Evolutionary conservation across 2,888 invertebrate species (phyloP).

Genomic region (Nomada fabriciana): DNA sequence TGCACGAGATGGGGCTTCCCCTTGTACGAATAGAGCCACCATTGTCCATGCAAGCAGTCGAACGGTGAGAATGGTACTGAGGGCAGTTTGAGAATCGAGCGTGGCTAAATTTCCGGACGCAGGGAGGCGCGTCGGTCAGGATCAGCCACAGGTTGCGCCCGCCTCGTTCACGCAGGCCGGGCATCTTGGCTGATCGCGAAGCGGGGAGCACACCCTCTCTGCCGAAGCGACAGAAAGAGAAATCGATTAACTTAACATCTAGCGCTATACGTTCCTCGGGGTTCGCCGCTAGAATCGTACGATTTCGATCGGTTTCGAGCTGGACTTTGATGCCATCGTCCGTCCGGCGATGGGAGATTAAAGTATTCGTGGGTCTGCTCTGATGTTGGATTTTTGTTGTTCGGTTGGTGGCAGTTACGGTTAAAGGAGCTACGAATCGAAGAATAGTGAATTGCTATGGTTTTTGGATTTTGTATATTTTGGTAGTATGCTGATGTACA

Average conservation of each 20-base stretch:
- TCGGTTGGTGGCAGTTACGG: too few species aligned
- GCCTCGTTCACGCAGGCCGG: slow-evolving; percentile 71
- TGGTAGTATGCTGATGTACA: too few species aligned
- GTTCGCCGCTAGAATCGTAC: neutral
- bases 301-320: slow-evolving; percentile 42
- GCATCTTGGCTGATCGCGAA: slow-evolving; percentile 67
- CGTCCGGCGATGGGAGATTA: neutral
- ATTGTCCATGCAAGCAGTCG: slow-evolving; percentile 70
- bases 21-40: slow-evolving; percentile 28
- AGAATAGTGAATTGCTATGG: too few species aligned
- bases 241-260: slow-evolving; percentile 69
- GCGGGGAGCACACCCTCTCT: slow-evolving; percentile 50
- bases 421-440: too few species aligned
- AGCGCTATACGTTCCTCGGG: slow-evolving; percentile 21
- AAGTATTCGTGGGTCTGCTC: too few species aligned
- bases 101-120: slow-evolving; percentile 80
- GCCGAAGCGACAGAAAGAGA: slow-evolving; percentile 67
- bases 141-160: slow-evolving; percentile 83
- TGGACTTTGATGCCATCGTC: neutral
- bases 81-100: slow-evolving; percentile 78
- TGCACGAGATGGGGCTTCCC: slow-evolving; percentile 19
- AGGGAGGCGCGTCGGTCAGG: slow-evolving; percentile 82
- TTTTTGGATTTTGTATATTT: too few species aligned
- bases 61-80: slow-evolving; percentile 81
- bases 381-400: too few species aligned